Conservation (phyloP, 2,888 invertebrate genomes). For the Zaprionus obscuricornis region DNA sequence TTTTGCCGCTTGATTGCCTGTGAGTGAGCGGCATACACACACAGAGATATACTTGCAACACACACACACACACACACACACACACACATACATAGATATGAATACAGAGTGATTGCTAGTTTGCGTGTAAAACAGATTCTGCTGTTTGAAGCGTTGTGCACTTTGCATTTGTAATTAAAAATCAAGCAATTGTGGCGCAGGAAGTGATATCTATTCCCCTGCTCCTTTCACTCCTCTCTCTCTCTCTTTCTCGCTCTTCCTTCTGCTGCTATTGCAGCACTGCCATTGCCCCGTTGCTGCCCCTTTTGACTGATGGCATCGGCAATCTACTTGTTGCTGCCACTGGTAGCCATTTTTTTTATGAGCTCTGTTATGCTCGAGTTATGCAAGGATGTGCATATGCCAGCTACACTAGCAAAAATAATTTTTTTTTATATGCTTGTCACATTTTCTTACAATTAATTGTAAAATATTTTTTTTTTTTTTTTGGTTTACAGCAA, state of each 20-base stretch:
- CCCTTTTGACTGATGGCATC: slow-evolving; percentile 11
- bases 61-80: background rate
- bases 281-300: slow-evolving; percentile 28
- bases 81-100: slow-evolving; percentile 7
- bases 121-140: slow-evolving; percentile 72
- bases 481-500: too few species aligned
- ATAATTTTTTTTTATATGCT: too few species aligned
- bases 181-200: slow-evolving; percentile 71
- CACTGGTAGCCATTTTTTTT: slow-evolving; percentile 44
- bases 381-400: slow-evolving; percentile 67
- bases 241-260: background rate
- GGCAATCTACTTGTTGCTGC: slow-evolving; percentile 38
- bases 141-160: slow-evolving; percentile 46
- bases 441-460: too few species aligned
- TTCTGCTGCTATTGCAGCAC: too few species aligned
- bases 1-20: slow-evolving; percentile 59
- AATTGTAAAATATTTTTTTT: too few species aligned
- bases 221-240: background rate
- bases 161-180: slow-evolving; percentile 76
- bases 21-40: slow-evolving; percentile 37
- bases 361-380: slow-evolving; percentile 23
- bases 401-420: too few species aligned
- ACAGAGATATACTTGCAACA: background rate
- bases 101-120: slow-evolving; percentile 60
- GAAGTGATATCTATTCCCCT: slow-evolving; percentile 53